Evolutionary conservation across 2,888 invertebrate genomes (phyloP), one percentile per base, ranked within the genome.

Genomic region (Orgyia antiqua): DNA sequence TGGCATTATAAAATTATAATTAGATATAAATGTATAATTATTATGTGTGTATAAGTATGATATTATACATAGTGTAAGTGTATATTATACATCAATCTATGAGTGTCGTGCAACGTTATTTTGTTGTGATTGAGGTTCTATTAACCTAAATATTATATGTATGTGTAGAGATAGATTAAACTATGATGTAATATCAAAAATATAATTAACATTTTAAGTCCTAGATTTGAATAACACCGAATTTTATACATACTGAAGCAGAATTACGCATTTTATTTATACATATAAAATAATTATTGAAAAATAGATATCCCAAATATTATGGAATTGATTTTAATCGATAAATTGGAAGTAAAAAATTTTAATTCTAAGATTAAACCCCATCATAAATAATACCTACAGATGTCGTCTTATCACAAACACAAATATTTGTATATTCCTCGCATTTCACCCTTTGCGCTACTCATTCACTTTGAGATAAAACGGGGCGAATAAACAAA

Each of bases 71-170:
- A 67, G 36, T 59, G 53, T 63, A 62, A 53, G 48, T 51, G 25
- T 51, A 45, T 15, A 15, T 8, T 52, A 52, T 41, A 47, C 40
- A 46, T 47, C 39, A 48, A 37, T 45, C 49, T 56, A 48, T 56
- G 49, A 37, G 58, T 84, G 80, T 82, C 66, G 79, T 80, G 63
- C 41, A 71, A 72, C 69, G 72, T 83, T 83, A 72, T 77, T 82
- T 73, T 77, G 69, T 72, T 71, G 66, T 68, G 60, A 64, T 68
- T 66, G 64, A 55, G 67, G 71, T 80, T 74, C 66, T 78, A 75
- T 73, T 73, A 71, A 71, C 67, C 70, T 63, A 41, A 31, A 52
- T 39, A 45, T 52, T 48, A 47, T 45, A 54, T 68, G 53, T 68
- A 69, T 66, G 69, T 72, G 67, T 75, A 78, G 74, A 51, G 34